Percentiles rank a stretch among this genome's conserved stretches.
phyloP scores from a whole-genome alignment of 1,140 invertebrate genomes.

The Drosophila kohkoa region DNA sequence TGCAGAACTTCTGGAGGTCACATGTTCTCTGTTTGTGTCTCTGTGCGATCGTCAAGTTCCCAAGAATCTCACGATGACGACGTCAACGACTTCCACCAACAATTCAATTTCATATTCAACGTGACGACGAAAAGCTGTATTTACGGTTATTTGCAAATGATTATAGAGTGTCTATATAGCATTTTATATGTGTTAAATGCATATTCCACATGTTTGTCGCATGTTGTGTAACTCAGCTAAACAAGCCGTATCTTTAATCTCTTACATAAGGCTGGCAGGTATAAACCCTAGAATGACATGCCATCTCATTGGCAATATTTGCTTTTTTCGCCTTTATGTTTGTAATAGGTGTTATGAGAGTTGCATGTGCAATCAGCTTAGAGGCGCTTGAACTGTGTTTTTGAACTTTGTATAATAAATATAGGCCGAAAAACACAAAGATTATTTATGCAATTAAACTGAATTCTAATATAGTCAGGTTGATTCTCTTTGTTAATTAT shows the following conservation, averaged over 20 bases:
- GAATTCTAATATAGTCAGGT: neutral
- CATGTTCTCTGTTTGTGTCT: slow-evolving; percentile 53
- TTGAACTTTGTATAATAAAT: neutral
- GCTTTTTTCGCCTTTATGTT: slow-evolving; percentile 32
- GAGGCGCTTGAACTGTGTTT: slow-evolving; percentile 1
- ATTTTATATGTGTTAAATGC: slow-evolving; percentile 25
- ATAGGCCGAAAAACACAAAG: neutral
- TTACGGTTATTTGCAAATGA: slow-evolving; percentile 73
- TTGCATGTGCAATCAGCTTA: slow-evolving; percentile 42
- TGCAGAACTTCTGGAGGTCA: slow-evolving; percentile 53
- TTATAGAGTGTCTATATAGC: slow-evolving; percentile 48
- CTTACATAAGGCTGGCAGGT: slow-evolving; percentile 27
- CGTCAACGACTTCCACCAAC: neutral
- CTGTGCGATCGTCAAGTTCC: slow-evolving; percentile 36
- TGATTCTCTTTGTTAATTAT: neutral
- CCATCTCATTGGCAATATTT: slow-evolving; percentile 30
- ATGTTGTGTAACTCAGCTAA: slow-evolving; percentile 45
- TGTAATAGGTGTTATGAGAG: slow-evolving; percentile 33
- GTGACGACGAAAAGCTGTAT: slow-evolving; percentile 61
- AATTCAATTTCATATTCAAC: slow-evolving; percentile 47
- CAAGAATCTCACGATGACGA: slow-evolving; percentile 37
- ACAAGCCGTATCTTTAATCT: slow-evolving; percentile 31
- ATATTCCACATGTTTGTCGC: slow-evolving; percentile 21
- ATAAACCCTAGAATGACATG: slow-evolving; percentile 56
- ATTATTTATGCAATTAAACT: neutral